Evolutionary conservation across 2,888 invertebrate species (phyloP), one percentile per base, ranked within the genome.

Genomic region (Zaprionus obscuricornis): DNA sequence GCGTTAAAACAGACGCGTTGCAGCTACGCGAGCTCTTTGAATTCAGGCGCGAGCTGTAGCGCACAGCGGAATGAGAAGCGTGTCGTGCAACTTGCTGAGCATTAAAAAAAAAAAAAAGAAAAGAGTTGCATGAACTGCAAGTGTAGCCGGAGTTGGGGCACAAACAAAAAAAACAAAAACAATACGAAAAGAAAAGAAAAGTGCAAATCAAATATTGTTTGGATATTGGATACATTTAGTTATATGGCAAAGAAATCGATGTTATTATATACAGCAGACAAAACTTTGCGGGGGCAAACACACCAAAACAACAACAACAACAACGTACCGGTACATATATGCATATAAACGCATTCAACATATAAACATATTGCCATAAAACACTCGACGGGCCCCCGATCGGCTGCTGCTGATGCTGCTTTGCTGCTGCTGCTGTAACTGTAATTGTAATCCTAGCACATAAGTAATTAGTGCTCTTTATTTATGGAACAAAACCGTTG

Each of bases 391-490:
- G 36, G 40, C 31, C 42, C 34, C 36, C 29, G 50, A 47, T 50
- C 56, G 45, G 16, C 20, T 22, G 16, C 1, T 5, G 5, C 7
- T 7, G 14, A 16, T 34, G 34, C 34, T 11, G 11, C 10, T 29
- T 10, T 29, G n/a, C 29, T 29, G 10, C 13, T 29, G 13, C 29
- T 29, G 29, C n/a, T 11, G 34, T 29, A 40, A 37, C 42, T 66
- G 68, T 55, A 68, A 65, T 37, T 74, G 85, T 82, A 77, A 82
- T 82, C 85, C 78, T 77, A 78, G 75, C 67, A 46, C 72, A 72
- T 66, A 74, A 65, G 79, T 81, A 85, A 81, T 81, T 81, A 82
- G 78, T 74, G 63, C 45, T 60, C 60, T 81, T 78, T 81, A 82
- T 81, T 78, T 78, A 82, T 74, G 68, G 66, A 67, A 59, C 67